Evolutionary conservation across 2,113 vertebrate species (phyloP), one percentile per base, ranked within the genome.

Genomic region (Nothoprocta perdicaria): DNA sequence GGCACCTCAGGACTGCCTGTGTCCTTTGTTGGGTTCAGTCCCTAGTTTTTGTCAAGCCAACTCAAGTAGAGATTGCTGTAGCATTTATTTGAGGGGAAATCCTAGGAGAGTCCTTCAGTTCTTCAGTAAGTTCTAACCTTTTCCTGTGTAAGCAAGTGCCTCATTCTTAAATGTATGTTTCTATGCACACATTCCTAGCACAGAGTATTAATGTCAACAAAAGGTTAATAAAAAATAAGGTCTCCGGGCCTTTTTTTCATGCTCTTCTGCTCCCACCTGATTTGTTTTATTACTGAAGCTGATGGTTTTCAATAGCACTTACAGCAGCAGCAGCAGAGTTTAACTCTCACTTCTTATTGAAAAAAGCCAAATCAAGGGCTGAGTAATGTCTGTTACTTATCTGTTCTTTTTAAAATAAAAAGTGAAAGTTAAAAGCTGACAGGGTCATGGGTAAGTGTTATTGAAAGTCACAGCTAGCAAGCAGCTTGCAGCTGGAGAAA

Each of bases 201-300:
- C 53, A 91, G 24, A 93, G 57, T 88, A 94, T 93, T 93, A 95
- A 93, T 94, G 84, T 94, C 92, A 95, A 91, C 80, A 92, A 95
- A 95, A 96, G 82, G 89, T 95, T 95, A 95, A 93, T 94, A 93
- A 96, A 96, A 94, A 88, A 75, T 86, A 87, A 63, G 43, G 40
- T 14, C 91, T 80, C 29, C n/a, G 55, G 52, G 43, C 48, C 14
- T 65, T 65, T 79, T 93, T 91, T 88, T 84, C 43, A 62, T 73
- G 40, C 57, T 91, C 0, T 0, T 89, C 89, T 86, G 66, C 61
- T 95, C 93, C 60, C 88, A 90, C 38, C 52, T 83, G 67, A 94
- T 75, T 95, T 82, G n/a, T 86, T 94, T 96, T 90, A 79, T 88
- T 80, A 63, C 45, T 75, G 61, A 86, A 96, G 67, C 46, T 84